phyloP scores from a whole-genome alignment of 2,113 vertebrate genomes.

The Antechinus flavipes region DNA sequence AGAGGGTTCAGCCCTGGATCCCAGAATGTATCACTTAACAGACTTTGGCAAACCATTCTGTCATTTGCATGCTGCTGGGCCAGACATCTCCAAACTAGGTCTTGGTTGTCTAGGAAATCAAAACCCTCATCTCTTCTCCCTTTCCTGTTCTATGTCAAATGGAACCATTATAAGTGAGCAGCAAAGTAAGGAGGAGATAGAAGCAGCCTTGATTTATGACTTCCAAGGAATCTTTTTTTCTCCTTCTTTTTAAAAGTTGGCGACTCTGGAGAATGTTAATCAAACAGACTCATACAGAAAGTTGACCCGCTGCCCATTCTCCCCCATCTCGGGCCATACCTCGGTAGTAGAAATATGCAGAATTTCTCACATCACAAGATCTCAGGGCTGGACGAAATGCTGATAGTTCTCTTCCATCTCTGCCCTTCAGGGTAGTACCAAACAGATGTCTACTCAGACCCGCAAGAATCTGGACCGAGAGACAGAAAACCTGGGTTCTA shows the following conservation, averaged over 20 bases:
- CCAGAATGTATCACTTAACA: neutral
- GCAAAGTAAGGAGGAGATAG: neutral
- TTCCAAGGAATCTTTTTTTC: neutral
- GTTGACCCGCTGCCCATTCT: neutral
- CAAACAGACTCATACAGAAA: neutral
- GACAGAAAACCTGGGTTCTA: neutral
- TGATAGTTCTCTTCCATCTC: neutral
- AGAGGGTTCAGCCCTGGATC: neutral
- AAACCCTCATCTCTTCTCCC: neutral
- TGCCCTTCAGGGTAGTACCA: neutral
- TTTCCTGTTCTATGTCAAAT: neutral
- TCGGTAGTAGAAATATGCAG: neutral
- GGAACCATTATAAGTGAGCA: neutral
- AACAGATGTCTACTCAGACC: neutral
- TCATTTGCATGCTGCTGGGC: neutral
- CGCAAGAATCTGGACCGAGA: neutral
- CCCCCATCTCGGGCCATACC: neutral
- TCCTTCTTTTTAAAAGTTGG: neutral
- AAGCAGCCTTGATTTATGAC: neutral
- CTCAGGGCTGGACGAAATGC: no score
- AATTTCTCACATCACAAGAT: neutral
- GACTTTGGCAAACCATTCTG: neutral
- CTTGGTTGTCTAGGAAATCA: neutral
- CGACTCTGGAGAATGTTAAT: neutral
- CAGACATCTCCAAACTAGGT: neutral